A percentile compares a stretch with the other conserved stretches of the same genome.
Evolutionary conservation across 2,797 vertebrate species (phyloP).

Genomic region (Rhincodon typus): DNA sequence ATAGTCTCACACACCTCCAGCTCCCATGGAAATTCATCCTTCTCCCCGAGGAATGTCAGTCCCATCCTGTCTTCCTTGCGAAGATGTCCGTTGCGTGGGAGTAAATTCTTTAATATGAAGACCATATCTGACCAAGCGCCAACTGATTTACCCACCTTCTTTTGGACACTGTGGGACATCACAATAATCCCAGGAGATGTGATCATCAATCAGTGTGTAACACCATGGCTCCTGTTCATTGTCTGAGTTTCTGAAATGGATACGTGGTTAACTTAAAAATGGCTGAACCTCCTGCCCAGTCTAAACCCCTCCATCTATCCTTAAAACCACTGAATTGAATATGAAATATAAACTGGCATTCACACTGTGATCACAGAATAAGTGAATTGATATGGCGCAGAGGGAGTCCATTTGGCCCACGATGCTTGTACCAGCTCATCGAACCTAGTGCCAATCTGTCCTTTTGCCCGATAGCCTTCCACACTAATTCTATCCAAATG

Average conservation of each 20-base stretch:
- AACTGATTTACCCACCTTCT: background rate
- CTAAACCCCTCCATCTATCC: background rate
- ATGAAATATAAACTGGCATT: background rate
- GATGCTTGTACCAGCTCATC: no score
- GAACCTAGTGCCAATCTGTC: no score
- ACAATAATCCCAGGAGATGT: constrained; percentile 88
- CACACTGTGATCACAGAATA: no score
- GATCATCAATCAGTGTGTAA: constrained; percentile 66
- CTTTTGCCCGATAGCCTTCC: no score
- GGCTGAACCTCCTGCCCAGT: background rate
- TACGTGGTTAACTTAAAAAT: background rate
- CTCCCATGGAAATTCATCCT: no score
- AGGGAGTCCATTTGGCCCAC: no score
- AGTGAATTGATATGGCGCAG: no score
- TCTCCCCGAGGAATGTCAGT: no score
- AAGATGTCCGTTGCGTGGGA: background rate
- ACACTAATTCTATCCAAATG: no score
- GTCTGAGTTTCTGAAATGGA: constrained; percentile 74
- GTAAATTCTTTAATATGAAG: background rate
- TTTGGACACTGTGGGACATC: constrained; percentile 57
- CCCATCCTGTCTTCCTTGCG: no score
- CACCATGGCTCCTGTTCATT: constrained; percentile 82
- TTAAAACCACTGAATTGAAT: background rate
- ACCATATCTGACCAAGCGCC: background rate
- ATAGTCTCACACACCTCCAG: no score